These are phyloP conservation scores for Mesoligia furuncula DNA, from an alignment of 2,888 invertebrate species.

Conservation along the genomic window DNA sequence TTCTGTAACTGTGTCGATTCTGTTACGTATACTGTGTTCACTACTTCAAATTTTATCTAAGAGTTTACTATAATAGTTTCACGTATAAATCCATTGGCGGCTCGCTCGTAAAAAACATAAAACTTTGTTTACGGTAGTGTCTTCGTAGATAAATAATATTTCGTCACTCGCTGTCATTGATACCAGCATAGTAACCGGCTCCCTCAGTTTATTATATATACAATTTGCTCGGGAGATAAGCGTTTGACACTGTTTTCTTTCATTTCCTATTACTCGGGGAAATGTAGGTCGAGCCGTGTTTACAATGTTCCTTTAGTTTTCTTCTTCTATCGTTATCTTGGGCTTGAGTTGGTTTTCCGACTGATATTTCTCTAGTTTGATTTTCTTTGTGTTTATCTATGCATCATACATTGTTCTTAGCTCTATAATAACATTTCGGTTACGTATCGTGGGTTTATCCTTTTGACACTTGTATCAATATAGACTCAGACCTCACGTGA, in stretches of 20 bases:
- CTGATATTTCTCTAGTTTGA: conserved; percentile 12
- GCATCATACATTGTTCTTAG: conserved; percentile 12
- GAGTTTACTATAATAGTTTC: conserved; percentile 11
- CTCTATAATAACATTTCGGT: neutral
- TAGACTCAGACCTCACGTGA: neutral
- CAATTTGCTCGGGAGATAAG: conserved; percentile 56
- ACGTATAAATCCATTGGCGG: conserved; percentile 27
- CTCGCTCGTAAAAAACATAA: conserved; percentile 27
- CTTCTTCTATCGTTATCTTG: conserved; percentile 27
- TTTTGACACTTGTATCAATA: neutral
- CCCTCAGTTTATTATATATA: conserved; percentile 45
- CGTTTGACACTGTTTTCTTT: conserved; percentile 54
- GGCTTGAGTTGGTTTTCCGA: conserved; percentile 24
- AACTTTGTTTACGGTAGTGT: conserved; percentile 38
- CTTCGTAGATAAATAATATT: conserved; percentile 49
- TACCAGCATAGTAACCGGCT: conserved; percentile 45
- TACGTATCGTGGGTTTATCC: neutral
- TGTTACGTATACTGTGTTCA: neutral
- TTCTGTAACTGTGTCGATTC: neutral
- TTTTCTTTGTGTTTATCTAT: conserved; percentile 22
- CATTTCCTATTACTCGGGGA: conserved; percentile 31
- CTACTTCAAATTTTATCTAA: conserved; percentile 5
- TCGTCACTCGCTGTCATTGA: conserved; percentile 27
- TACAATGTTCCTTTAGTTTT: conserved; percentile 40
- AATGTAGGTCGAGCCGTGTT: conserved; percentile 54